phyloP scores from a whole-genome alignment of 37 sponge, comb jelly and placozoan species.

The Haliclona indistincta region DNA sequence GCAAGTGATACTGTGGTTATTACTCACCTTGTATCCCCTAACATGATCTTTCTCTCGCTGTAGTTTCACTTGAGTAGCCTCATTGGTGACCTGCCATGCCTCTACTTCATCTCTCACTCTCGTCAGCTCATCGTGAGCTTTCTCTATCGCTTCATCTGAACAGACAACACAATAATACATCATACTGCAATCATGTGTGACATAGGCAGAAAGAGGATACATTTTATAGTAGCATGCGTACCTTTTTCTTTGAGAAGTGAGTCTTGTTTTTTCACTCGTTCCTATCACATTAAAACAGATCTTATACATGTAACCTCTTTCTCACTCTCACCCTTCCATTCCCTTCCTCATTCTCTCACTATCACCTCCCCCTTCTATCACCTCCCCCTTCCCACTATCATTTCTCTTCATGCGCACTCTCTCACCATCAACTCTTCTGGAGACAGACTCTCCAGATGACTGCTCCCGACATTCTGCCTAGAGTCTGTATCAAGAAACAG shows the following conservation, averaged over 20 bases:
- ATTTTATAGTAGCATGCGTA: no score
- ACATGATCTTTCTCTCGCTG: no score
- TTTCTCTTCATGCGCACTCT: not conserved
- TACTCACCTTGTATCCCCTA: no score
- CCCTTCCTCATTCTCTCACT: no score
- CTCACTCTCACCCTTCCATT: not conserved
- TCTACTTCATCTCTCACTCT: slow-evolving; percentile 15
- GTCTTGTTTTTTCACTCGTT: not conserved
- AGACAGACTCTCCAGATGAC: not conserved
- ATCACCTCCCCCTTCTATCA: no score
- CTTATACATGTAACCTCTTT: no score
- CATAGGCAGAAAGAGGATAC: no score
- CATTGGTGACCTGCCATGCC: slow-evolving; percentile 46
- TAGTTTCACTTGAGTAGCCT: slow-evolving; percentile 17
- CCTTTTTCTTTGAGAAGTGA: not conserved
- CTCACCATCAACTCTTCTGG: not conserved
- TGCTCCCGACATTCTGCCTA: no score
- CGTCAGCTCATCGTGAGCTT: slow-evolving; percentile 14
- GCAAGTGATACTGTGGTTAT: no score
- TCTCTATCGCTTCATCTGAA: slow-evolving; percentile 23
- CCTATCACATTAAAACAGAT: slow-evolving; percentile 6
- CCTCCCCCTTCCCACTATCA: no score
- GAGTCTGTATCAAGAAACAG: slow-evolving; percentile 44
- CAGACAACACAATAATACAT: not conserved
- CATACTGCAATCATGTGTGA: not conserved